Conservation (phyloP, 1,140 invertebrate species). For the Heliothis virescens region DNA sequence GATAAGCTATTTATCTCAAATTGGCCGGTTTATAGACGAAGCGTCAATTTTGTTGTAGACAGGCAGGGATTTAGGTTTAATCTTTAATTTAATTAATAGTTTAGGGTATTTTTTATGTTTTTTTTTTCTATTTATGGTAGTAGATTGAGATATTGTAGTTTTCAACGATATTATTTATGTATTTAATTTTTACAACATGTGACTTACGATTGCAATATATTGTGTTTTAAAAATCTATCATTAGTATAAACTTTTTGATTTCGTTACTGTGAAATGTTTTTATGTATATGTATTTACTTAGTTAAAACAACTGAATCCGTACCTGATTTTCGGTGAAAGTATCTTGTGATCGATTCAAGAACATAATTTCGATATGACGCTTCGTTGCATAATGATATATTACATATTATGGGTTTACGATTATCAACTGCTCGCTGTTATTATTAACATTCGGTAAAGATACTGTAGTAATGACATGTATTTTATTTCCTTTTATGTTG, state of each 20-base stretch:
- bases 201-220: too few species aligned
- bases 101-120: background rate
- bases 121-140: background rate
- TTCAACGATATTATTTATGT: too few species aligned
- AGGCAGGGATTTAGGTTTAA: conserved; percentile 20
- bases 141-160: too few species aligned
- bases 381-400: conserved; percentile 72
- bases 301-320: conserved; percentile 3
- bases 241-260: too few species aligned
- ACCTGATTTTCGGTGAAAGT: conserved; percentile 66
- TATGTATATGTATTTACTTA: too few species aligned
- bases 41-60: conserved; percentile 52
- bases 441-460: conserved; percentile 4
- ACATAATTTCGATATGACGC: conserved; percentile 63
- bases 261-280: too few species aligned
- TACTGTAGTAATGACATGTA: background rate
- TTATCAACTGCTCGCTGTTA: conserved; percentile 12
- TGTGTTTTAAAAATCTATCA: too few species aligned
- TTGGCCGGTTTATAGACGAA: conserved; percentile 64
- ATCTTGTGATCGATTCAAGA: conserved; percentile 67
- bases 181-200: too few species aligned
- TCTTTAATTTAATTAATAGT: background rate
- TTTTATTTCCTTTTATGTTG: too few species aligned
- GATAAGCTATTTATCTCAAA: conserved; percentile 75
- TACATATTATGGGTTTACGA: conserved; percentile 59